Evolutionary conservation across 1,140 invertebrate genomes (phyloP).

Genomic region (Lepidurus couesii): DNA sequence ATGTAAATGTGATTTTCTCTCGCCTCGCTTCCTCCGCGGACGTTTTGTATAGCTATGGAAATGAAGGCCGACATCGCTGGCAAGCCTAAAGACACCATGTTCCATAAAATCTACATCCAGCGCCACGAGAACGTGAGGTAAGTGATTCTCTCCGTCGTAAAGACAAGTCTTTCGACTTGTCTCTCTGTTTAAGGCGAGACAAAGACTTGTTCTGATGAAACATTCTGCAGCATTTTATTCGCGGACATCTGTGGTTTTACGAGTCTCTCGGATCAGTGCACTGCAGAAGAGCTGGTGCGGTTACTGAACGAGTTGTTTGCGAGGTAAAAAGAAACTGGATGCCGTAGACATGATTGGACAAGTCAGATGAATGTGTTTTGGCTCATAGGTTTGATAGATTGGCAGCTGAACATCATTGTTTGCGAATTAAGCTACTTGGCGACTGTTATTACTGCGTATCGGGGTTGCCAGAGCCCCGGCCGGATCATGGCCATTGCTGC

Average conservation of each 20-base stretch:
- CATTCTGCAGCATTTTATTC: constrained; percentile 78
- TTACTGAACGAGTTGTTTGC: constrained; percentile 94
- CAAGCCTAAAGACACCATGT: constrained; percentile 83
- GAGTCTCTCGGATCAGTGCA: constrained; percentile 86
- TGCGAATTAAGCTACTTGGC: constrained; percentile 84
- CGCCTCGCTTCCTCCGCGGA: not conserved
- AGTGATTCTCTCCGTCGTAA: constrained; percentile 35
- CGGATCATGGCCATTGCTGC: constrained; percentile 87
- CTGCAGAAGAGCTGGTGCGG: constrained; percentile 88
- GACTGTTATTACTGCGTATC: constrained; percentile 95
- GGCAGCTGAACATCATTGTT: constrained; percentile 82
- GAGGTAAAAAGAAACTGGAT: constrained; percentile 51
- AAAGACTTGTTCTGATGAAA: constrained; percentile 41
- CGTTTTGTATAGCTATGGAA: constrained; percentile 65
- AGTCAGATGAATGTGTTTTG: not conserved
- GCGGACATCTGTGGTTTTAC: constrained; percentile 98
- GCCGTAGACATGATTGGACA: not conserved
- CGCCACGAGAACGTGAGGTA: constrained; percentile 93
- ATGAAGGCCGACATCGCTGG: constrained; percentile 94
- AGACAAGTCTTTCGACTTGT: too few relatives aligned
- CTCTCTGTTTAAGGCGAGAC: not conserved
- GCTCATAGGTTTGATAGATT: constrained; percentile 76
- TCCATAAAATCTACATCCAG: constrained; percentile 97
- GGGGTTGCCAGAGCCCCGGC: constrained; percentile 76
- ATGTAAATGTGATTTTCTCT: constrained; percentile 26